These are phyloP conservation scores for Xiphophorus hellerii DNA, from an alignment of 2,113 vertebrate species.

Conservation along the genomic window DNA sequence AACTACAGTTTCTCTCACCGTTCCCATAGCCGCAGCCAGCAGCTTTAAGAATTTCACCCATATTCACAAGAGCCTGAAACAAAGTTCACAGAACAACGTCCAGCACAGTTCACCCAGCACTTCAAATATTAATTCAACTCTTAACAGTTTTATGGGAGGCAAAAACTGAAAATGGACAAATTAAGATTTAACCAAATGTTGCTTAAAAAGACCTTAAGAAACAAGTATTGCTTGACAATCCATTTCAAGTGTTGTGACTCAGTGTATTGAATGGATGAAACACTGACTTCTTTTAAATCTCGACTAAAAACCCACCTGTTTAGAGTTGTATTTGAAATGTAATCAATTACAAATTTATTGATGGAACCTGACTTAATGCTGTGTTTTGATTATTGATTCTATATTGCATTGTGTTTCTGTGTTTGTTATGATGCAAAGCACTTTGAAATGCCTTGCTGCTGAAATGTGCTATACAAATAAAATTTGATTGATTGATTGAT, in stretches of 20 bases:
- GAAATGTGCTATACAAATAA: no score
- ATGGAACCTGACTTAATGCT: no score
- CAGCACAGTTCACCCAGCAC: neutral
- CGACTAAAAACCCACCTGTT: no score
- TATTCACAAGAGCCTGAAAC: constrained; percentile 88
- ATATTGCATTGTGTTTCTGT: no score
- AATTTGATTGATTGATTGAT: no score
- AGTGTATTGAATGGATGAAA: neutral
- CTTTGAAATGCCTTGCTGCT: no score
- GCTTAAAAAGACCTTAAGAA: neutral
- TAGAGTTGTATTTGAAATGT: no score
- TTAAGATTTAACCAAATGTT: neutral
- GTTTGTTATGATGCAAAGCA: no score
- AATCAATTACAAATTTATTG: no score
- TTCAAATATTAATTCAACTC: neutral
- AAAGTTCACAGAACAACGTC: neutral
- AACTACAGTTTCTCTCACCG: constrained; percentile 72
- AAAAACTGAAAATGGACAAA: neutral
- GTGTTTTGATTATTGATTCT: no score
- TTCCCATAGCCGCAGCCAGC: constrained; percentile 87
- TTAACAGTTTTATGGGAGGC: neutral
- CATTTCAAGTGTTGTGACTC: neutral
- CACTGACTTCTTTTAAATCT: no score
- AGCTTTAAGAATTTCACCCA: constrained; percentile 92
- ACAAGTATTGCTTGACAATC: neutral